Percentiles rank a stretch among this genome's conserved stretches.
These are phyloP conservation scores for Agapetus fuscipes DNA, from an alignment of 2,888 invertebrate species.

Conservation along the genomic window DNA sequence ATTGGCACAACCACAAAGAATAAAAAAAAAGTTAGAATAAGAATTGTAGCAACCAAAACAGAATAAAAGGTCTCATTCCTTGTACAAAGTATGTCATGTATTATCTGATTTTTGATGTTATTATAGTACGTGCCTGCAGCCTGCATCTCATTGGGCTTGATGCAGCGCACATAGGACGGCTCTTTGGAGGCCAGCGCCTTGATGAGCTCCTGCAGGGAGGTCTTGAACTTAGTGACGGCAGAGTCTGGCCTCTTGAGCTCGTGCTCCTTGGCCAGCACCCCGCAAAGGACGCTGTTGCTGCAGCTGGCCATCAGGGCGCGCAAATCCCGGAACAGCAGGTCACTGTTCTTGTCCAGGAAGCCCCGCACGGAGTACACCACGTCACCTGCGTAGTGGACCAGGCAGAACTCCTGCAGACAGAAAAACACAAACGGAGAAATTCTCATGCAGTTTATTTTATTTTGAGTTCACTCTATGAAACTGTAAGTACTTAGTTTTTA, in stretches of 20 bases:
- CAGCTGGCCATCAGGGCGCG: conserved; percentile 73
- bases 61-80: no score
- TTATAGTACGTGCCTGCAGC: no score
- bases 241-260: conserved; percentile 76
- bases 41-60: no score
- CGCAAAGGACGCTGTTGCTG: conserved; percentile 54
- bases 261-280: conserved; percentile 53
- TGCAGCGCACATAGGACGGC: conserved; percentile 88
- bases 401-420: conserved; percentile 73
- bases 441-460: conserved; percentile 1
- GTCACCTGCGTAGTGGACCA: conserved; percentile 88
- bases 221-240: conserved; percentile 84
- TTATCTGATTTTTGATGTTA: no score
- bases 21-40: no score
- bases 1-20: no score
- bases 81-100: no score
- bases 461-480: neutral
- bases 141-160: conserved; percentile 86
- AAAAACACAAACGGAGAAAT: neutral
- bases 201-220: conserved; percentile 77
- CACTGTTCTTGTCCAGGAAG: conserved; percentile 91
- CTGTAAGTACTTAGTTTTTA: neutral
- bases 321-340: conserved; percentile 78
- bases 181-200: conserved; percentile 87
- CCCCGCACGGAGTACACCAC: conserved; percentile 82